These are phyloP conservation scores for Anisognathus igniventris DNA, from an alignment of 2,797 vertebrate genomes.

Conservation along the genomic window DNA sequence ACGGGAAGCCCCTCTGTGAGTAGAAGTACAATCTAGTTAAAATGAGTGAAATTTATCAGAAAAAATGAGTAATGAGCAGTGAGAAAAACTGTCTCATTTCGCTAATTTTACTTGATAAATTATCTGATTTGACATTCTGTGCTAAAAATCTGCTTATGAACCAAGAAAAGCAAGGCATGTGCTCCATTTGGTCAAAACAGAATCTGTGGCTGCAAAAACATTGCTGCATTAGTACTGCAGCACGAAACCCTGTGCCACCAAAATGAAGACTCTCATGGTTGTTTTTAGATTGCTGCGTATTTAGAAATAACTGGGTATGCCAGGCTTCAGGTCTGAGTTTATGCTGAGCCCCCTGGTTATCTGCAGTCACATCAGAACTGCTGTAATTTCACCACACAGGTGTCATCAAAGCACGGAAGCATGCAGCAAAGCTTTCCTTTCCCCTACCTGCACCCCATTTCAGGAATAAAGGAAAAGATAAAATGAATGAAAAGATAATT, in stretches of 20 bases:
- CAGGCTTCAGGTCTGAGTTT: neutral
- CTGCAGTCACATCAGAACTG: neutral
- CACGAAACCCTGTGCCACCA: neutral
- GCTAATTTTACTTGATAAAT: constrained; percentile 48
- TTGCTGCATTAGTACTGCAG: neutral
- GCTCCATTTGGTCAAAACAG: neutral
- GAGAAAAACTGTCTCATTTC: constrained; percentile 36
- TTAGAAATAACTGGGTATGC: neutral
- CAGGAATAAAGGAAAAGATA: neutral
- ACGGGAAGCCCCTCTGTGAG: constrained; percentile 45
- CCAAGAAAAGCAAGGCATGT: neutral
- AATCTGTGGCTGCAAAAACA: neutral
- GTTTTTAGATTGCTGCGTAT: neutral
- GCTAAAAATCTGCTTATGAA: constrained; percentile 40
- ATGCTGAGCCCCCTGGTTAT: neutral
- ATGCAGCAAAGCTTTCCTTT: neutral
- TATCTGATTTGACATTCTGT: constrained; percentile 57
- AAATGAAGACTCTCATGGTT: neutral
- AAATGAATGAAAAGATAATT: neutral
- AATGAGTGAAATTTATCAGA: constrained; percentile 53
- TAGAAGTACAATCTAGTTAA: constrained; percentile 12
- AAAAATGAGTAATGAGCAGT: constrained; percentile 64
- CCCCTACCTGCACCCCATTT: neutral
- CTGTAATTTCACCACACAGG: neutral
- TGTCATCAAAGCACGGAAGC: neutral